Percentiles rank a stretch among this genome's conserved stretches.
These are phyloP conservation scores for Picus viridis DNA, from an alignment of 2,797 vertebrate species.

Conservation along the genomic window DNA sequence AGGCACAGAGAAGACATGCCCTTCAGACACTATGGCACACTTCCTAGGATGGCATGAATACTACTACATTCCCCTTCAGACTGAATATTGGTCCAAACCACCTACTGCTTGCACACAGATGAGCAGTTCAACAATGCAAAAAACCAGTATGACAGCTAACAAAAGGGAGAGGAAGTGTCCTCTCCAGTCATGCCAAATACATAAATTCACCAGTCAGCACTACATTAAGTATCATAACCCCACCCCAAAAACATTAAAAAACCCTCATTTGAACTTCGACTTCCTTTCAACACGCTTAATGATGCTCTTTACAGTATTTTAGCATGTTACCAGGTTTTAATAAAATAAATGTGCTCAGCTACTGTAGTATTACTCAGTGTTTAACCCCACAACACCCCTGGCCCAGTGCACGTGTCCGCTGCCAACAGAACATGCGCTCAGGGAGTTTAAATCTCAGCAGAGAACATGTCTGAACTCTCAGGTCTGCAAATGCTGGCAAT, in stretches of 20 bases:
- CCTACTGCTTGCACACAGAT: neutral
- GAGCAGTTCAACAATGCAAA: neutral
- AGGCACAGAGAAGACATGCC: neutral
- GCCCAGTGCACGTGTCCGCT: neutral
- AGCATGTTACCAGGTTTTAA: constrained; percentile 32
- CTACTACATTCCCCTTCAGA: neutral
- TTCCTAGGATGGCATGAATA: neutral
- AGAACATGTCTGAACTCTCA: neutral
- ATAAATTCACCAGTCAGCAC: constrained; percentile 63
- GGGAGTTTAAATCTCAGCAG: constrained; percentile 22
- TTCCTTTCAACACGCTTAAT: constrained; percentile 69
- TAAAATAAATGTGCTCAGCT: constrained; percentile 36
- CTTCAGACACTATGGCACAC: neutral
- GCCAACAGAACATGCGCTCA: neutral
- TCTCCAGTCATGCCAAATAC: constrained; percentile 53
- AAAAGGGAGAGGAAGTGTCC: constrained; percentile 15
- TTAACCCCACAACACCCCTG: constrained; percentile 12
- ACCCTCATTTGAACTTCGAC: constrained; percentile 63
- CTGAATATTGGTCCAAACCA: neutral
- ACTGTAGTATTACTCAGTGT: neutral
- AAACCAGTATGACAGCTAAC: neutral
- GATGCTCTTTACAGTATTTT: constrained; percentile 39
- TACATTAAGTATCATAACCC: constrained; percentile 33
- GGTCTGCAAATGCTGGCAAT: constrained; percentile 25
- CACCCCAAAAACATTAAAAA: neutral